Evolutionary conservation across 2,113 vertebrate genomes (phyloP), one percentile per base, ranked within the genome.

Genomic region (Percopsis transmontana): DNA sequence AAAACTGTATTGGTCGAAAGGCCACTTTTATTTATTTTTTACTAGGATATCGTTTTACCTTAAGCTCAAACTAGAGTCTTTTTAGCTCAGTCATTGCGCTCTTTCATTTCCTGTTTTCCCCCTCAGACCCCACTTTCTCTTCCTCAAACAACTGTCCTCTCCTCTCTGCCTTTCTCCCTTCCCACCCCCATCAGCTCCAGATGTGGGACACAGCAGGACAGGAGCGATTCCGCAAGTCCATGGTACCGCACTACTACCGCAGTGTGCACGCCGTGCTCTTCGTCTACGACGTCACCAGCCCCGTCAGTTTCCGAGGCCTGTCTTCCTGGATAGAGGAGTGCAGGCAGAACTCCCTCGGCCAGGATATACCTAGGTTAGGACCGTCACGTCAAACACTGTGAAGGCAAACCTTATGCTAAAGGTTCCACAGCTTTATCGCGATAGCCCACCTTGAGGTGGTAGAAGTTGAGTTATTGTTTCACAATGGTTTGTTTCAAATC

Each of bases 201-300:
- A 71, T 99, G 0, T 99, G 97, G 97, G 97, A 99, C 71, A 99
- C 97, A 0, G 97, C 96, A 0, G 97, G 97, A 12, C 97, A 99
- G 81, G 97, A 99, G 62, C 95, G 96, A 2, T 97, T 98, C 83
- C 83, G 96, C 2, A 97, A 97, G 88, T 98, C 96, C 78, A 97
- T 98, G 96, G 95, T 97, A 39, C 96, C 95, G 53, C 97, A 99
- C 75, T 99, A 99, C 70, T 99, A 99, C 77, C 92, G 97, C 16
- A 97, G 98, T 0, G 96, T 97, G 0, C 96, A 99, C 0, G 96
- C 96, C 0, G 94, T 98, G 1, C 95, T 99, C 74, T 98, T 98
- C 12, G 89, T 98, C 1, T 99, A 97, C 0, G 97, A 98, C 0
- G 94, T 99, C 91, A 95, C 93, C 63, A 95, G 93, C 62, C 88